Base-by-base conservation (phyloP, 1,140 invertebrate genomes). In the Fopius arisanus region DNA sequence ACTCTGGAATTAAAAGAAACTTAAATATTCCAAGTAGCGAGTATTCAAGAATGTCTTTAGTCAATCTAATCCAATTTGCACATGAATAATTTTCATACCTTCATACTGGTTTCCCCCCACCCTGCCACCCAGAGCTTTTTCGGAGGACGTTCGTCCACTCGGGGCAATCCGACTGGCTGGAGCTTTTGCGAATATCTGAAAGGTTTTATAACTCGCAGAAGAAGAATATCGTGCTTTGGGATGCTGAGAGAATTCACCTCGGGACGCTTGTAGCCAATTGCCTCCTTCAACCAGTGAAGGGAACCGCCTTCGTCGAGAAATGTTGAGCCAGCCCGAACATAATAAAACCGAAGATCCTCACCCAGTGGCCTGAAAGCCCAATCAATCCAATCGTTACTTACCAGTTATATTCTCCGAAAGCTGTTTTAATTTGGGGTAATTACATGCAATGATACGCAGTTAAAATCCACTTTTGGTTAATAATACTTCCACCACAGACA, bases 371-470 rank as follows among this genome's bases (percentile, higher is more conserved):
- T 79, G 37, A 16, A 43, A 75, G 33, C 41, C 31, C 12, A 43
- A 33, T 69, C 19, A 23, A 1, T 2, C 69, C 23, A 37, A 75
- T 51, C 10, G 43, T 69, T 10, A 10, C 1, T 51, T 4, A 12
- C 4, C 40, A 43, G 40, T n/a, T 12, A 3, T 31, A 31, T 4
- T 43, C 40, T 43, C 40, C n/a, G 7, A 14, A 12, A 16, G 16
- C n/a, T 1, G 16, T n/a, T 16, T 12, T 14, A 9, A 7, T 9
- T 59, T 29, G 12, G 16, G 28, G 41, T 70, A 68, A 1, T 69
- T 77, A 81, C 81, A 80, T 23, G 69, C 81, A 82, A 67, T 82
- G 81, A 19, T 77, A 71, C 40, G 81, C 81, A 2, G 79, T 80
- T 12, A 82, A 63, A 6, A 48, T 75, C 76, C 77, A 81, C 48